Evolutionary conservation across 2,113 vertebrate genomes (phyloP).

Genomic region (Synodontis membranacea): DNA sequence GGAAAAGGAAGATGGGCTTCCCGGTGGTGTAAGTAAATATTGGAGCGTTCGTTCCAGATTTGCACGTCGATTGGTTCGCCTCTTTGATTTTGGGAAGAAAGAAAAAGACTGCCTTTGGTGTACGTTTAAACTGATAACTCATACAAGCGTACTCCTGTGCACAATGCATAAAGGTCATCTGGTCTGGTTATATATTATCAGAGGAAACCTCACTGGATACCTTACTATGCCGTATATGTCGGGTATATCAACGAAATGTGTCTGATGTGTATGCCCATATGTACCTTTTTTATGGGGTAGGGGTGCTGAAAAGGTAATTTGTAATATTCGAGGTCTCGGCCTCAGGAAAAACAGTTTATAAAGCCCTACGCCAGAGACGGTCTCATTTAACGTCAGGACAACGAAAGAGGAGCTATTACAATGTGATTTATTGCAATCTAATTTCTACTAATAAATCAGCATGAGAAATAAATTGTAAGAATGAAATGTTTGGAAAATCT

Average conservation of each 20-base stretch:
- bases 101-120: neutral
- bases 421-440: constrained; percentile 29
- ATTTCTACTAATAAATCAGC: constrained; percentile 16
- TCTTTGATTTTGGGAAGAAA: neutral
- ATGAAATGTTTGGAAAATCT: constrained; percentile 49
- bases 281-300: constrained; percentile 21
- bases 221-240: neutral
- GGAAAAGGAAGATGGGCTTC: neutral
- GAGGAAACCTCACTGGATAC: neutral
- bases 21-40: neutral
- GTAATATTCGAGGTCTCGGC: constrained; percentile 12
- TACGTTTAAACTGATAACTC: neutral
- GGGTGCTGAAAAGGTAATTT: constrained; percentile 18
- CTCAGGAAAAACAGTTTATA: constrained; percentile 21
- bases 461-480: constrained; percentile 58
- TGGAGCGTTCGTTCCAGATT: neutral
- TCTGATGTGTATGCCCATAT: neutral
- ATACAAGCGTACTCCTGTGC: neutral
- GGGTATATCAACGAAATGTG: neutral
- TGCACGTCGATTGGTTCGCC: neutral
- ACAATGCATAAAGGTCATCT: neutral
- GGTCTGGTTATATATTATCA: neutral
- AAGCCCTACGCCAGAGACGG: neutral
- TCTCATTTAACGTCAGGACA: neutral
- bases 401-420: constrained; percentile 9